Evolutionary conservation across 2,113 vertebrate genomes (phyloP).

Genomic region (Bufo bufo): DNA sequence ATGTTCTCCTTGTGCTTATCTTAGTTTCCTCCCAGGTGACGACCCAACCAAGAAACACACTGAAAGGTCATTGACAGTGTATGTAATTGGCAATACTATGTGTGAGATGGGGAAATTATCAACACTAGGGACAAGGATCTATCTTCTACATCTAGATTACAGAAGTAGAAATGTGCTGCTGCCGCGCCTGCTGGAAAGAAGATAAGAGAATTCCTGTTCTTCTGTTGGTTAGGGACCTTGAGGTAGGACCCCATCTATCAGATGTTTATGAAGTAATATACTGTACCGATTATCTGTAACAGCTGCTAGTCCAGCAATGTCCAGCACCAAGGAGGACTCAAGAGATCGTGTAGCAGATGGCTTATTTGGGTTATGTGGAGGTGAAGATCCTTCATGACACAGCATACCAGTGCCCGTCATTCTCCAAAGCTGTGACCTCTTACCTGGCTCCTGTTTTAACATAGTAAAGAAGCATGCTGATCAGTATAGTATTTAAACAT

Average conservation of each 20-base stretch:
- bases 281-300: constrained; percentile 92
- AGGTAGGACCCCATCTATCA: background rate
- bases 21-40: no score
- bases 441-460: constrained; percentile 86
- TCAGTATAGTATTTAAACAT: background rate
- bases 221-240: background rate
- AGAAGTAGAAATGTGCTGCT: background rate
- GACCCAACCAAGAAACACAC: no score
- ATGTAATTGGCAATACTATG: no score
- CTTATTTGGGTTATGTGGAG: constrained; percentile 87
- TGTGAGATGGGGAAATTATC: no score
- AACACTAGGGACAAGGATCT: no score
- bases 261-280: background rate
- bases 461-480: background rate
- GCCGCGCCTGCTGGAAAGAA: background rate
- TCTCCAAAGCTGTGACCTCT: constrained; percentile 96
- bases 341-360: constrained; percentile 76
- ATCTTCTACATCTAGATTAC: no score
- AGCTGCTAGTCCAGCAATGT: constrained; percentile 92
- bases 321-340: constrained; percentile 87
- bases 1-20: no score
- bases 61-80: no score
- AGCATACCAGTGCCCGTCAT: constrained; percentile 88
- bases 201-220: background rate
- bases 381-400: constrained; percentile 94